Base-by-base conservation (phyloP, 2,888 invertebrate genomes). In the Dicyrtomina minuta region DNA sequence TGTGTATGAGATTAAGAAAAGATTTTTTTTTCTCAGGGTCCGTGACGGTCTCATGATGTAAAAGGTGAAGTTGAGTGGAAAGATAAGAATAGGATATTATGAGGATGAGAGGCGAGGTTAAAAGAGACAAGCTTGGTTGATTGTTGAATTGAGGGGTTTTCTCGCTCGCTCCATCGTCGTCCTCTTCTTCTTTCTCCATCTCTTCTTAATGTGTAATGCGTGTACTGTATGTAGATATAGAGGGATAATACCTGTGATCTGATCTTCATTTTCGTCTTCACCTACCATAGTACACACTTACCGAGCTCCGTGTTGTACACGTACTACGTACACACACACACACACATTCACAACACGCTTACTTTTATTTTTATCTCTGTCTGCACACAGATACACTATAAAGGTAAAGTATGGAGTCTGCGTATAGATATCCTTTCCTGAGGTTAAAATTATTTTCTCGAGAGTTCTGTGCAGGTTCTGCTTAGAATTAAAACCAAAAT, bases 61-160 rank as follows among this genome's bases (percentile, higher is more conserved):
- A 33, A 62, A 62, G 62, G 62, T 62, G 62, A 62, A 62, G 62
- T 62, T 62, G 49, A 51, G 22, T 49, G 51, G 51, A 62, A 49
- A 62, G 49, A 26, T 17, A 49, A 46, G 44, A 24, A 46, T 22
- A 60, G 46, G 61, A 61, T 62, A 62, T 61, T 44, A 60, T 61
- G 61, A 62, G 62, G 64, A 60, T 59, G 65, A 59, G 59, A 66
- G 70, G 61, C 62, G 70, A 70, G 70, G 70, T 60, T 70, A 58
- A 58, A 66, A 70, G 62, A 70, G 70, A 70, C 70, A 70, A 67
- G 70, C 56, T 67, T 62, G 66, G 66, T 49, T 66, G 70, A 67
- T 62, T 61, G 66, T 49, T 66, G 70, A 67, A 61, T 67, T 70
- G 66, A 67, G 61, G 61, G 62, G 51, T 62, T 62, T 51, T 61